Conservation (phyloP, 2,113 vertebrate genomes). For the Psettodes erumei region DNA sequence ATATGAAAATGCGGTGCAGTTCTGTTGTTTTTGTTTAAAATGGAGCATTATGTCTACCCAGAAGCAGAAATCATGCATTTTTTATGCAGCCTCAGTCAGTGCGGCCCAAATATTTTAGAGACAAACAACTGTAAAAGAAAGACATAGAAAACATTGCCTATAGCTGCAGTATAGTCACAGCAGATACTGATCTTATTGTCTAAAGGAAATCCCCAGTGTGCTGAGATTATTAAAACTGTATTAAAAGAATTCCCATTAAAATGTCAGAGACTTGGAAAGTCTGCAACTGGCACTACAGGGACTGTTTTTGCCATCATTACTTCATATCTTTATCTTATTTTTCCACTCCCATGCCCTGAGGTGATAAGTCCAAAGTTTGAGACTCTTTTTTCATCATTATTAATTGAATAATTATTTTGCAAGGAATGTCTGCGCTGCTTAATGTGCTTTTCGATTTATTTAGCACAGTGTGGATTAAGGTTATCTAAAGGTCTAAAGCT, state of each 20-base stretch:
- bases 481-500: too few species aligned
- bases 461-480: background rate
- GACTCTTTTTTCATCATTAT: conserved; percentile 27
- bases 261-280: conserved; percentile 12
- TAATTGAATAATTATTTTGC: conserved; percentile 40
- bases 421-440: conserved; percentile 10
- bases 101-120: conserved; percentile 44
- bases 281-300: background rate
- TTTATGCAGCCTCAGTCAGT: conserved; percentile 54
- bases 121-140: conserved; percentile 32
- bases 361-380: background rate
- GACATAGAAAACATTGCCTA: conserved; percentile 22
- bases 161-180: background rate
- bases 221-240: conserved; percentile 30
- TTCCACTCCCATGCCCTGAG: background rate
- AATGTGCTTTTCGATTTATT: conserved; percentile 26
- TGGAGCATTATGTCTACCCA: conserved; percentile 23
- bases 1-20: conserved; percentile 12
- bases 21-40: conserved; percentile 28
- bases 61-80: conserved; percentile 53
- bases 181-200: conserved; percentile 19
- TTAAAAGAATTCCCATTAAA: conserved; percentile 31
- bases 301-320: background rate
- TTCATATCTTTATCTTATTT: background rate
- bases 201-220: conserved; percentile 30